Base-by-base conservation (phyloP, 2,888 invertebrate species). In the Leptopilina syphax region DNA sequence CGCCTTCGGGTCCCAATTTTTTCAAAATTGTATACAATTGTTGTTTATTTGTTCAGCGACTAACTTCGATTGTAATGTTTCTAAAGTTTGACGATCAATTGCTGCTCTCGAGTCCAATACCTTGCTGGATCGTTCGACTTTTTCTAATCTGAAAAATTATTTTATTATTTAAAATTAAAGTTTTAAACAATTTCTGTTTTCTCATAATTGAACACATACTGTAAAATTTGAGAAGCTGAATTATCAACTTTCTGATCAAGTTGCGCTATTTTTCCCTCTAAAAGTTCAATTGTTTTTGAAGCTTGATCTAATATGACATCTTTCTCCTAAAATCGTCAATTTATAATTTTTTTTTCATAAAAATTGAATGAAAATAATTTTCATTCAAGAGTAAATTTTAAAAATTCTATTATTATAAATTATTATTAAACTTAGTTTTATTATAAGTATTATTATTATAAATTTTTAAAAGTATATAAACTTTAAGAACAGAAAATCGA, bases 21-120 rank as follows among this genome's bases (percentile, higher is more conserved):
- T 97, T 97, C 84, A 97, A 93, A 88, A 95, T 95, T 82, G 95
- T 94, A 86, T 95, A 94, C 77, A 96, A 93, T 90, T 97, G 97
- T 89, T 96, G 96, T 77, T 96, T 96, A 85, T 94, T 95, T 2
- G 98, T 91, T 98, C 98, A 77, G 95, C 94, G 63, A 98, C 96
- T 83, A 98, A 93, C 91, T 98, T 97, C 90, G 96, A 95, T 87
- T 98, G 96, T 57, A 99, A 93, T 10, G 96, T 95, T 86, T 96
- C 95, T 83, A 98, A 95, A 34, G 98, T 98, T 92, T 98, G 97
- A 78, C 95, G 94, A 90, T 98, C 97, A 76, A 98, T 95, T 83
- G 97, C 96, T 73, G 96, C 95, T 89, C 96, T 96, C 41, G 97
- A 97, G 86, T 95, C 94, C 65, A 98, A 92, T 89, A 98, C 98